A percentile compares a stretch with the other conserved stretches of the same genome.
Evolutionary conservation across 2,113 vertebrate genomes (phyloP).

Genomic region (Halcyon malimbica): DNA sequence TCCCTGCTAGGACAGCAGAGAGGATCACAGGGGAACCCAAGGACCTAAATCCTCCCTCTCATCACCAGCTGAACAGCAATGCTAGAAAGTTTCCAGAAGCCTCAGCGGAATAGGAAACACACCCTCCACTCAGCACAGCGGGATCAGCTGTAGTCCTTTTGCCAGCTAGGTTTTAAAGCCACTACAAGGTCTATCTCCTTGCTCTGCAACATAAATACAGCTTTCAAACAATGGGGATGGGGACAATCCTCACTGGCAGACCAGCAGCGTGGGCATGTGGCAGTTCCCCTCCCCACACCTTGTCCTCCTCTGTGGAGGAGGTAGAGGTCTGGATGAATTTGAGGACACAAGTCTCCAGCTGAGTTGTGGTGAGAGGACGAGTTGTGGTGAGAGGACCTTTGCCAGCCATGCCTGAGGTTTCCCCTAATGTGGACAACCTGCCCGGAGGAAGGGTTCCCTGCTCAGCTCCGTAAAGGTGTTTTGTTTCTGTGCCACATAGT

Average conservation of each 20-base stretch:
- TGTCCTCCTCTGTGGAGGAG: neutral
- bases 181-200: neutral
- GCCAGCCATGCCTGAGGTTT: neutral
- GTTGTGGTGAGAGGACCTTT: accelerated
- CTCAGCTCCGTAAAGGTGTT: neutral
- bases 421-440: neutral
- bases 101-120: neutral
- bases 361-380: accelerated
- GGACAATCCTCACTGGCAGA: neutral
- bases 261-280: neutral
- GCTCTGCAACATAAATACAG: neutral
- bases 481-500: neutral
- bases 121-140: neutral
- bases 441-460: neutral
- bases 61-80: neutral
- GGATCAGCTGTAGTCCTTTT: neutral
- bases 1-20: neutral
- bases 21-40: neutral
- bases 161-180: neutral
- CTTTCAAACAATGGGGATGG: neutral
- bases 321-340: neutral
- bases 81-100: slow-evolving; percentile 6
- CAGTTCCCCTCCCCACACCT: neutral
- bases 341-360: neutral
- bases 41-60: neutral